These are phyloP conservation scores for Perodicticus potto DNA, from an alignment of 2,797 vertebrate species.

Conservation along the genomic window DNA sequence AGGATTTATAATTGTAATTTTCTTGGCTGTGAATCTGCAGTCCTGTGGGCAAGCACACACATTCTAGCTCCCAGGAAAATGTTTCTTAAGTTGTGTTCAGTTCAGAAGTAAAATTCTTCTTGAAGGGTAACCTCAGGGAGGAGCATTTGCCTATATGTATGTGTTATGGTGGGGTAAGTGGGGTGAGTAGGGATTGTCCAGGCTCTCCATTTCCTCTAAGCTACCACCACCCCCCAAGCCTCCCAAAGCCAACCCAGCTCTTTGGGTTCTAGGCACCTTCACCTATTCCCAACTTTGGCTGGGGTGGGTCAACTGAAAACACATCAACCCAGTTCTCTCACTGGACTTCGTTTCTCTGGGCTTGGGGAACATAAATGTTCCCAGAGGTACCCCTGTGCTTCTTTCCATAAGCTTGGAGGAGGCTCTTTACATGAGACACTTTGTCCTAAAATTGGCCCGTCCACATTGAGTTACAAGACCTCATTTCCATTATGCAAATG, in stretches of 20 bases:
- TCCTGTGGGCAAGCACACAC: neutral
- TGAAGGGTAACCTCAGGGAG: neutral
- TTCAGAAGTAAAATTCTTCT: slow-evolving; percentile 51
- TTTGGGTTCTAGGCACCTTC: neutral
- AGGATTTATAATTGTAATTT: slow-evolving; percentile 51
- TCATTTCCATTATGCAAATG: slow-evolving; percentile 82
- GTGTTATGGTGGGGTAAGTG: neutral
- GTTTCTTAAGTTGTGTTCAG: slow-evolving; percentile 6
- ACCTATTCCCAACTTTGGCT: neutral
- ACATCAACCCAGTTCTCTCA: neutral
- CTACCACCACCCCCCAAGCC: neutral
- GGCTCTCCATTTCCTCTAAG: slow-evolving; percentile 27
- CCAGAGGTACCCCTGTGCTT: neutral
- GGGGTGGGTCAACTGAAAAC: neutral
- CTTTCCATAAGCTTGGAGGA: neutral
- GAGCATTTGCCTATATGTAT: neutral
- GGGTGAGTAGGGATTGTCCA: neutral
- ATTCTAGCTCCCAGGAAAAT: slow-evolving; percentile 57
- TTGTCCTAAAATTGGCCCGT: slow-evolving; percentile 15
- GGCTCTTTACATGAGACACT: neutral
- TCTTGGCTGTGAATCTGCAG: slow-evolving; percentile 35
- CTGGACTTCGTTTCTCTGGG: neutral
- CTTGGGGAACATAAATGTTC: neutral
- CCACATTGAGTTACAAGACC: slow-evolving; percentile 46
- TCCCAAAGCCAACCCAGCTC: neutral